phyloP scores from a whole-genome alignment of 2,888 invertebrate species.

The Arge pagana region DNA sequence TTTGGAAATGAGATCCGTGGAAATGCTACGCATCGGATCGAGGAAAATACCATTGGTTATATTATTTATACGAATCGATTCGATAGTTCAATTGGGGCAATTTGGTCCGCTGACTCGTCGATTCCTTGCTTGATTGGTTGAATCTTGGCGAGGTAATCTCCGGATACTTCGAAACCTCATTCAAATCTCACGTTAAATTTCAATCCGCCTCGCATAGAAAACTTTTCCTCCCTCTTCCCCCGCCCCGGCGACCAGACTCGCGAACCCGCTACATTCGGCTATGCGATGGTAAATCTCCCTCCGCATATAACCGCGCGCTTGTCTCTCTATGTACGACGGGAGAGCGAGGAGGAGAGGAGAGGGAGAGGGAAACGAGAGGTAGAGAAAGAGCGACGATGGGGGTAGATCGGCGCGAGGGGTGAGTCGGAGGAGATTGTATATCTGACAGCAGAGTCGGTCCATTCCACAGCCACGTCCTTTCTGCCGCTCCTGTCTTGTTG shows the following conservation, averaged over 20 bases:
- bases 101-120: no score
- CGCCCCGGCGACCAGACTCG: no score
- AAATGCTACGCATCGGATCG: not conserved
- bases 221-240: constrained; percentile 25
- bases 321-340: no score
- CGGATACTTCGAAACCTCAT: constrained; percentile 44
- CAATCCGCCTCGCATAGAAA: constrained; percentile 44
- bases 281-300: no score
- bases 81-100: no score
- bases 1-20: not conserved
- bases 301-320: no score
- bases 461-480: constrained; percentile 21
- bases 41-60: no score
- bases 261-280: no score
- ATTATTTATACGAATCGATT: no score
- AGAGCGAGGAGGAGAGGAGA: constrained; percentile 5
- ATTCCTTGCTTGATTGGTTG: no score
- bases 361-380: constrained; percentile 5
- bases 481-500: constrained; percentile 16
- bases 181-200: constrained; percentile 52
- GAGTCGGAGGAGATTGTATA: no score
- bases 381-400: constrained; percentile 10
- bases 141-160: constrained; percentile 42
- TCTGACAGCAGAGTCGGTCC: constrained; percentile 20
- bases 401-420: constrained; percentile 17